phyloP scores from a whole-genome alignment of 2,888 invertebrate genomes.

The Laspeyria flexula region DNA sequence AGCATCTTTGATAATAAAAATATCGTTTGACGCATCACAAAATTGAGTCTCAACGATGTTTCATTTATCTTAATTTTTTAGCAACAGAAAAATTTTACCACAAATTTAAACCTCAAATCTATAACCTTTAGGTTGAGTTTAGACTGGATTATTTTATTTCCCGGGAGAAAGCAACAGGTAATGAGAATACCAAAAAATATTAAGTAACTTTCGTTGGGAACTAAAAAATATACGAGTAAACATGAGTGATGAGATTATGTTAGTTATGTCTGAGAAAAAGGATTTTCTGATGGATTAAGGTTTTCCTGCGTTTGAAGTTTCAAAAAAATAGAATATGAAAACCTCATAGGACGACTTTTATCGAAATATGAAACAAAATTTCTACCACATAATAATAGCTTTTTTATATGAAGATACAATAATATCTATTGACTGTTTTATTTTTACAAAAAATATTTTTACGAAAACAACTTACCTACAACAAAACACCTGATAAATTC shows the following conservation, averaged over 20 bases:
- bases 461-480: too few species aligned
- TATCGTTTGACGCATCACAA: constrained; percentile 58
- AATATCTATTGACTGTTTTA: too few species aligned
- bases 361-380: too few species aligned
- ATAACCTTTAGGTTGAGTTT: constrained; percentile 18
- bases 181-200: constrained; percentile 43
- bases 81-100: constrained; percentile 3
- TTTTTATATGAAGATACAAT: too few species aligned
- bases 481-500: too few species aligned
- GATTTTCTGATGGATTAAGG: background rate
- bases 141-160: constrained; percentile 5
- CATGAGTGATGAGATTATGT: background rate
- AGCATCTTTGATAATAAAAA: constrained; percentile 45
- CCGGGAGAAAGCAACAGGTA: constrained; percentile 52
- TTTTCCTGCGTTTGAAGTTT: background rate
- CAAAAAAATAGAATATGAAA: too few species aligned
- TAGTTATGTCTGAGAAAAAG: constrained; percentile 1
- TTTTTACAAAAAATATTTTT: too few species aligned
- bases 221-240: constrained; percentile 18
- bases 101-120: constrained; percentile 23
- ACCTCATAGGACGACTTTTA: too few species aligned
- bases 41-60: constrained; percentile 62
- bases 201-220: constrained; percentile 26
- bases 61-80: constrained; percentile 47
- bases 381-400: too few species aligned